A percentile compares a stretch with the other conserved stretches of the same genome.
These are phyloP conservation scores for Oncorhynchus gorbuscha DNA, from an alignment of 2,113 vertebrate species.

Conservation along the genomic window DNA sequence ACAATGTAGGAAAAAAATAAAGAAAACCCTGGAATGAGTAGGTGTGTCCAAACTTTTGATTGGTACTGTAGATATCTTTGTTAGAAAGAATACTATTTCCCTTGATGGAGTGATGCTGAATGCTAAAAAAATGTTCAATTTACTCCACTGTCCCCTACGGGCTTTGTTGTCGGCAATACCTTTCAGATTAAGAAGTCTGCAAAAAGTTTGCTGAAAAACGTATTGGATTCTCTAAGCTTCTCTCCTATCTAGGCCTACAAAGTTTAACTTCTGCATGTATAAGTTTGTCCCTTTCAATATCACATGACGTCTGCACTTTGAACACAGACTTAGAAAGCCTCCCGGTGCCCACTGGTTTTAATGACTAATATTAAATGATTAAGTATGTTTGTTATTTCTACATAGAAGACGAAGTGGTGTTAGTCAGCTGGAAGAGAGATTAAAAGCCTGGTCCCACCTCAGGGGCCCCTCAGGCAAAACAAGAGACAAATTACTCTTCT, in stretches of 20 bases:
- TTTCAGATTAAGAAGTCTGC: no score
- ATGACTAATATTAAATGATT: constrained; percentile 50
- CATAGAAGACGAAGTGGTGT: constrained; percentile 52
- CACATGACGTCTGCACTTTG: constrained; percentile 44
- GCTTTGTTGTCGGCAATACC: no score
- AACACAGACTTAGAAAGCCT: constrained; percentile 42
- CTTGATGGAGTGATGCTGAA: no score
- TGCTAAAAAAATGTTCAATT: no score
- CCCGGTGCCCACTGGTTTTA: constrained; percentile 41
- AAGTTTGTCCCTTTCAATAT: constrained; percentile 59
- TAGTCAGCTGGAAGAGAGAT: constrained; percentile 60
- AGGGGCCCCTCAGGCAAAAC: constrained; percentile 63
- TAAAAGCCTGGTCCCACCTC: constrained; percentile 68
- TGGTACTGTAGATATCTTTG: no score
- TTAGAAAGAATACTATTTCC: no score
- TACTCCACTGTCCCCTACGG: no score
- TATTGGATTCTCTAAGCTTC: no score
- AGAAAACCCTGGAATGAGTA: no score
- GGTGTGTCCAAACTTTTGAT: no score
- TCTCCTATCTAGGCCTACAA: background rate
- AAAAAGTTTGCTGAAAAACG: no score
- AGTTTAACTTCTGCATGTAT: constrained; percentile 44
- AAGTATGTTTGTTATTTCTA: constrained; percentile 59
- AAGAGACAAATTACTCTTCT: constrained; percentile 65
- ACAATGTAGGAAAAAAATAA: no score